These are phyloP conservation scores for Bryconaethiops microstoma DNA, from an alignment of 2,797 vertebrate genomes.

Conservation along the genomic window DNA sequence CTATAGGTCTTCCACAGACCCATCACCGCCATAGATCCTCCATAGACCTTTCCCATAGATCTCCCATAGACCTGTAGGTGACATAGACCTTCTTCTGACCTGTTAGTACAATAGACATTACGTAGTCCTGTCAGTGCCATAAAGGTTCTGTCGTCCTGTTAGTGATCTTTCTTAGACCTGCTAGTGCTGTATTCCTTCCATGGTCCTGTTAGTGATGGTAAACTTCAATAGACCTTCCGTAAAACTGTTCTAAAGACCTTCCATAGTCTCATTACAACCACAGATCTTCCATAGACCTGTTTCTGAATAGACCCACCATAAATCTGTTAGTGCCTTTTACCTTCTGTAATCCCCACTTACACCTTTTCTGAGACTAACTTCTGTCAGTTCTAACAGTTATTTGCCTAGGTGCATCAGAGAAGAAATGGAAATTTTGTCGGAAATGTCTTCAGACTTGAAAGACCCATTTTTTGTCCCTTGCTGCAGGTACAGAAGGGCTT, in stretches of 20 bases:
- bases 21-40: background rate
- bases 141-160: background rate
- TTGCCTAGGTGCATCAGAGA: background rate
- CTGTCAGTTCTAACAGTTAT: background rate
- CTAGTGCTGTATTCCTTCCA: background rate
- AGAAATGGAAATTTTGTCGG: background rate
- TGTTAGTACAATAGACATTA: too few species aligned
- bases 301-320: too few species aligned
- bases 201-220: background rate
- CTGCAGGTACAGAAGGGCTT: slow-evolving; percentile 87
- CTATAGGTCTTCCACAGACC: background rate
- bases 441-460: background rate
- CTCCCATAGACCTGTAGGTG: background rate
- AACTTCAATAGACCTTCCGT: too few species aligned
- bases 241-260: too few species aligned
- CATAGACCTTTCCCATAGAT: background rate
- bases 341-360: too few species aligned
- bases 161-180: background rate
- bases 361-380: too few species aligned
- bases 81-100: background rate
- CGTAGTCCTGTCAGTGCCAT: background rate
- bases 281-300: too few species aligned
- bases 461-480: slow-evolving; percentile 29
- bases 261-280: too few species aligned
- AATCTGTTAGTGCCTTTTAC: too few species aligned